Evolutionary conservation across 92 coral and sea anemone genomes (phyloP), one percentile per base, ranked within the genome.

Genomic region (Palythoa grandiflora): DNA sequence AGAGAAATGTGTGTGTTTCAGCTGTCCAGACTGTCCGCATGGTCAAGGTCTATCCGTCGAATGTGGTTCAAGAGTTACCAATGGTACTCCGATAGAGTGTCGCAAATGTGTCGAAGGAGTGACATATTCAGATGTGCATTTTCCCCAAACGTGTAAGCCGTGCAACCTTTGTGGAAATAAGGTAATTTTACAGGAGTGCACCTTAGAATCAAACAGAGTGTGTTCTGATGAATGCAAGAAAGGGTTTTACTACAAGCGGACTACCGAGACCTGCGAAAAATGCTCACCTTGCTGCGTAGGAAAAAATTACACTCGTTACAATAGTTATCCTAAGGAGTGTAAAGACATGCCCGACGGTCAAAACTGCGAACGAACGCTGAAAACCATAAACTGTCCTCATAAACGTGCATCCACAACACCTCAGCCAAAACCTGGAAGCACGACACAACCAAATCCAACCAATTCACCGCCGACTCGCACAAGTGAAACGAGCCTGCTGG

Each of bases 41-140:
- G 76, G 76, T 71, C 16, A 6, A 17, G 76, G 76, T 37, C 44
- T 71, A 3, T n/a, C 76, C 10, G 44, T 39, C 9, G 16, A 36
- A 15, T 71, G 76, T 11, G 76, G 76, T 9, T 2, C 15, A 35
- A 36, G 76, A 4, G 76, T 71, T 13, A 13, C 50, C 5, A 36
- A 21, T 36, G 15, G 76, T 36, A 28, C 76, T 71, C 1, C 5
- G 38, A 28, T 71, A 5, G 76, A 71, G 76, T 71, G 76, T 39
- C 38, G n/a, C 7, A 21, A 71, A 21, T 71, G 76, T 37, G 35
- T 1, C 5, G 50, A n/a, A 2, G 50, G 76, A 21, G 5, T 6
- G 47, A 71, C 76, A 3, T 71, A 71, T 15, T 71, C 76, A 35
- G 76, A 71, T 35, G 76, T 35, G 11, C 76, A 71, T 39, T 9